phyloP scores from a whole-genome alignment of 2,888 invertebrate species.

The Lottia gigantea region DNA sequence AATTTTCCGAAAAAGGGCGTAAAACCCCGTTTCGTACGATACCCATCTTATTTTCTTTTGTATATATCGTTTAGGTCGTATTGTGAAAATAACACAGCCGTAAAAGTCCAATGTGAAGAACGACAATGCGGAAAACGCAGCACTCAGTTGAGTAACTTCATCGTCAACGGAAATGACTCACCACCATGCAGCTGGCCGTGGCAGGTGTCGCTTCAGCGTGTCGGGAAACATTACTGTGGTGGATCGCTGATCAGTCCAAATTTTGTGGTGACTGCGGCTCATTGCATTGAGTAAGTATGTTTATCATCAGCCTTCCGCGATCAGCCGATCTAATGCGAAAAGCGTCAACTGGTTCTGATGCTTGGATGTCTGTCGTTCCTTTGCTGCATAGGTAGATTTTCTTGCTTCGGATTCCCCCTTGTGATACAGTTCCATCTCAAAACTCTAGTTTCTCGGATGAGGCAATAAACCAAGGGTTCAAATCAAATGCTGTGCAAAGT shows the following conservation, averaged over 20 bases:
- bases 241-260: constrained; percentile 54
- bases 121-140: constrained; percentile 22
- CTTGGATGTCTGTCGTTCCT: too few species aligned
- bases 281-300: constrained; percentile 57
- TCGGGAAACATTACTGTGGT: constrained; percentile 53
- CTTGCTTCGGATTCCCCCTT: too few species aligned
- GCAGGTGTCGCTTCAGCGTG: constrained; percentile 46
- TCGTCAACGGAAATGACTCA: constrained; percentile 50
- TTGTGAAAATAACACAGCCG: constrained; percentile 10
- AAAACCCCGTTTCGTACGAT: not conserved
- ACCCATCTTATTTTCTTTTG: not conserved
- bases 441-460: too few species aligned
- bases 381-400: too few species aligned
- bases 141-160: constrained; percentile 17
- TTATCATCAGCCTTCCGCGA: too few species aligned
- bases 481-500: too few species aligned
- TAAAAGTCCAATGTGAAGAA: not conserved
- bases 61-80: constrained; percentile 17
- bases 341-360: too few species aligned
- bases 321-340: too few species aligned
- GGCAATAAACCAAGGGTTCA: too few species aligned
- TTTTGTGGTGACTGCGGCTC: constrained; percentile 59
- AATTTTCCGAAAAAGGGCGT: too few species aligned
- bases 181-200: constrained; percentile 52
- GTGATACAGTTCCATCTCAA: too few species aligned